Evolutionary conservation across 1,140 invertebrate genomes (phyloP).

Genomic region (Lerema accius): DNA sequence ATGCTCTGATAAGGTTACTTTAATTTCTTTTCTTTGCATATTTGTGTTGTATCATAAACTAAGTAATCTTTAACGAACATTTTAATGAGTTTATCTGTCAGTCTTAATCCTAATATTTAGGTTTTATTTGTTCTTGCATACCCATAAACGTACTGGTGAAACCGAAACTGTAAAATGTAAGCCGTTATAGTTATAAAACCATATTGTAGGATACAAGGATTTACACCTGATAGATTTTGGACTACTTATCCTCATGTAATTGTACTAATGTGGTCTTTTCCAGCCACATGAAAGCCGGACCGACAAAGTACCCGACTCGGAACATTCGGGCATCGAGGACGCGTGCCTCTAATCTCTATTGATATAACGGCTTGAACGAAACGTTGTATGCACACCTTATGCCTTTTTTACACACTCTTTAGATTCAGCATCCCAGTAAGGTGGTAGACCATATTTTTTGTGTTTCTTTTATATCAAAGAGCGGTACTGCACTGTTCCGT

Average conservation of each 20-base stretch:
- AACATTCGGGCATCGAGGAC: conserved; percentile 53
- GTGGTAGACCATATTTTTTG: conserved; percentile 70
- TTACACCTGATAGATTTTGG: conserved; percentile 57
- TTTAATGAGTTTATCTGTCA: too few species aligned
- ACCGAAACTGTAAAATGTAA: conserved; percentile 1
- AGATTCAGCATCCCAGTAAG: conserved; percentile 68
- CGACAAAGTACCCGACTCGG: conserved; percentile 66
- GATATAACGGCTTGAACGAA: conserved; percentile 74
- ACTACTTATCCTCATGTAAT: conserved; percentile 53
- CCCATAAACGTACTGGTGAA: background rate
- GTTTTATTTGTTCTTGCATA: conserved; percentile 15
- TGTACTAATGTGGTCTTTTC: conserved; percentile 66
- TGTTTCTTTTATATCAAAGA: conserved; percentile 59
- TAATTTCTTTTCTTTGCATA: conserved; percentile 7
- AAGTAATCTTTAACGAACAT: too few species aligned
- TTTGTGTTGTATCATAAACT: too few species aligned
- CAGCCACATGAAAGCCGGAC: conserved; percentile 73
- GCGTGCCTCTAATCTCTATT: conserved; percentile 80
- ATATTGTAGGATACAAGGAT: conserved; percentile 39
- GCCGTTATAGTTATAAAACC: conserved; percentile 32
- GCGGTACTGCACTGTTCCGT: conserved; percentile 67
- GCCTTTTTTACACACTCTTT: conserved; percentile 59
- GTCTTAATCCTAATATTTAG: too few species aligned
- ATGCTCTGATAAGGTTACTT: conserved; percentile 22
- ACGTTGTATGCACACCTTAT: conserved; percentile 73